Evolutionary conservation across 2,797 vertebrate species (phyloP), one percentile per base, ranked within the genome.

Genomic region (Cyclopterus lumpus): DNA sequence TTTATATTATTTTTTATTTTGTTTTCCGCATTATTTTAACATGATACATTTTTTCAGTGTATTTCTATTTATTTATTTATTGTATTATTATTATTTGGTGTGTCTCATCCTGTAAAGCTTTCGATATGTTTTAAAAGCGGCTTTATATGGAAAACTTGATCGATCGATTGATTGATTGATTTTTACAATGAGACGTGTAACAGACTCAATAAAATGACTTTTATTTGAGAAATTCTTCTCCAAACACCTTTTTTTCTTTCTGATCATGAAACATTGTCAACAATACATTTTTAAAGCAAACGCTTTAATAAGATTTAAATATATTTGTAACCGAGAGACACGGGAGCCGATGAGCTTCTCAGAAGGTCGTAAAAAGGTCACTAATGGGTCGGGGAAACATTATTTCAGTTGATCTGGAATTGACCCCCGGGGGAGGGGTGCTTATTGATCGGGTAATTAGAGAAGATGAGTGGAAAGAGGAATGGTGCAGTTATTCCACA

Each of bases 391-490:
- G 26, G 38, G 8, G 55, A 26, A 71, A 71, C 73, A 62, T 82
- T 70, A 86, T 87, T 88, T 77, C 57, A 73, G 82, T 83, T 81
- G 87, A 91, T 86, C 69, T 26, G 28, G 42, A 49, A 85, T 87
- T n/a, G 63, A 88, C 73, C n/a, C 49, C n/a, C 10, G n/a, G 20
- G 48, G 46, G n/a, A 8, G 46, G 8, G 3, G n/a, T 9, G 40
- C 46, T 26, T 53, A 91, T 86, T 73, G 86, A 91, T 83, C 63
- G 0, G 48, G 5, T 68, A 75, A 91, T 87, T 85, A 74, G 75
- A 64, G 15, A 34, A 60, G 71, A 62, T 65, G 32, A 79, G 61
- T 62, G 53, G 69, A 76, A 71, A 78, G 80, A 84, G 71, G 46
- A 53, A 77, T 3, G 70, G 72, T 5, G 46, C 16, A 46, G 57